A percentile compares a stretch with the other conserved stretches of the same genome.
Evolutionary conservation across 2,113 vertebrate genomes (phyloP).

Genomic region (Oplegnathus fasciatus): DNA sequence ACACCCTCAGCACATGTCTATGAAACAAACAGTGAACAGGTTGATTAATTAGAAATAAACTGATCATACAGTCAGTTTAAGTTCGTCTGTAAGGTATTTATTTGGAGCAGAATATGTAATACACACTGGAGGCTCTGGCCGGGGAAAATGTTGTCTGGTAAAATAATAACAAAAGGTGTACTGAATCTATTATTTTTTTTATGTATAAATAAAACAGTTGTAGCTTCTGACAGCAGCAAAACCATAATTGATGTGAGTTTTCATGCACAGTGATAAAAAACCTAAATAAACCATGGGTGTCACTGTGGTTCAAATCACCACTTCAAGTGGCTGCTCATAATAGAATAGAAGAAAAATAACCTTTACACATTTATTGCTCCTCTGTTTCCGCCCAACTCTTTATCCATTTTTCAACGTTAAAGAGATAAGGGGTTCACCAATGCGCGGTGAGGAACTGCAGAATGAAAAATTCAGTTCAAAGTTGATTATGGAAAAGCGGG

Average conservation of each 20-base stretch:
- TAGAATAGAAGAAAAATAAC: conserved; percentile 11
- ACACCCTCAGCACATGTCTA: not conserved
- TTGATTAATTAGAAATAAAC: not conserved
- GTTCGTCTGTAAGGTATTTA: not conserved
- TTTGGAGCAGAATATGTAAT: not conserved
- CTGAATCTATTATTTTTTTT: not conserved
- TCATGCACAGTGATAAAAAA: not conserved
- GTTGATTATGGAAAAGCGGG: conserved; percentile 55
- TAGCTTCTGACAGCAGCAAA: not conserved
- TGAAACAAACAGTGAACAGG: not conserved
- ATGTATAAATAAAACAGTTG: not conserved
- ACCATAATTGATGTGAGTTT: not conserved
- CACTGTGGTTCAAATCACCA: not conserved
- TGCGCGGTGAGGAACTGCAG: conserved; percentile 1
- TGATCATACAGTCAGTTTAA: not conserved
- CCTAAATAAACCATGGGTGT: not conserved
- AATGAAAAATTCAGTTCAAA: conserved; percentile 59
- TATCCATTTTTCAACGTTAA: not conserved
- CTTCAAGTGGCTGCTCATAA: not conserved
- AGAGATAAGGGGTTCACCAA: conserved; percentile 49
- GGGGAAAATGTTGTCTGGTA: not conserved
- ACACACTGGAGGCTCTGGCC: not conserved
- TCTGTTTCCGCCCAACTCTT: not conserved
- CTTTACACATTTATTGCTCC: not conserved
- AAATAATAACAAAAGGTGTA: not conserved